Base-by-base conservation (phyloP, 2,888 invertebrate genomes). In the Apantesis nais region DNA sequence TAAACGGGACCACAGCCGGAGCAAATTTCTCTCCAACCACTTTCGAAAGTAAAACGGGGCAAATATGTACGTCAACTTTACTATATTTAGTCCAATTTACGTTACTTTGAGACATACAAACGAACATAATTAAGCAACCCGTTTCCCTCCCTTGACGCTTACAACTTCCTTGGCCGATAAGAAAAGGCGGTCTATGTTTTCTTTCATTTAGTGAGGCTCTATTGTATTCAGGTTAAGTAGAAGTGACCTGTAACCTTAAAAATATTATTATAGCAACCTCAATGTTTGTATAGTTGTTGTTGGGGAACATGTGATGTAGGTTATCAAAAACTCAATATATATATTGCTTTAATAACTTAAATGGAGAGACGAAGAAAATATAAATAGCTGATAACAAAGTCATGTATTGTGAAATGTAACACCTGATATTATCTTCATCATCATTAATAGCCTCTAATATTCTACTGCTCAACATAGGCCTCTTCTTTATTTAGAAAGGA, bases 61-160 rank as follows among this genome's bases (percentile, higher is more conserved):
- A 55, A 55, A 55, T 55, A 25, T 48, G 64, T 29, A 55, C 62
- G 37, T 62, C 48, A 65, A 69, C 66, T 52, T 52, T 41, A n/a
- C 41, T 66, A 66, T 62, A 70, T 66, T 66, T 55, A 31, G 55
- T 66, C n/a, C 19, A n/a, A 14, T 34, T 19, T 29, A 34, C 41
- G 37, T 41, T 25, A 48, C 60, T 68, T 68, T 22, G 48, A 14
- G 31, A 60, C 58, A 60, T 41, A 63, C 78, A 71, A 68, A 72
- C 73, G 72, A 66, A 76, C 80, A 80, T 80, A 80, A 80, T 80
- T 80, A 78, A 80, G 79, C 77, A 74, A 80, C 72, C 70, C 75
- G 78, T 77, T 80, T 80, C 79, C 81, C 65, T 16, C 67, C 62
- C 81, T 73, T 80, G 80, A 78, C 79, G 78, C 81, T 74, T 66